Percentiles rank a stretch among this genome's conserved stretches.
Conservation (phyloP, 2,888 invertebrate genomes). For the Oscheius onirici region DNA sequence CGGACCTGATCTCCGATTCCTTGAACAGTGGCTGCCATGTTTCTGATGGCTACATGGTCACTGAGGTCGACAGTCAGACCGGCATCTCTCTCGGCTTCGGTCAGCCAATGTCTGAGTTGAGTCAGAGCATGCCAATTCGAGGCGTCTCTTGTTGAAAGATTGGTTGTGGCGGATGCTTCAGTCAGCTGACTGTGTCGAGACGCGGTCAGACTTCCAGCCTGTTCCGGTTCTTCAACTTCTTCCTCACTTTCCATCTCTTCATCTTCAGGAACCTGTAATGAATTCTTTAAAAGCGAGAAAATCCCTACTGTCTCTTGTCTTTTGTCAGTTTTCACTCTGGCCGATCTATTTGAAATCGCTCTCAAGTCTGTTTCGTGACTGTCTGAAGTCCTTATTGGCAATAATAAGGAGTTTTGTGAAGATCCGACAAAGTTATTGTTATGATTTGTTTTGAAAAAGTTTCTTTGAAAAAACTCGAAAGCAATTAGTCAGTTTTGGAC, state of each 20-base stretch:
- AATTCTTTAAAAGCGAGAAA: no score
- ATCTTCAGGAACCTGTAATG: constrained; percentile 21
- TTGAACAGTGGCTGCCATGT: constrained; percentile 47
- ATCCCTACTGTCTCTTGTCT: no score
- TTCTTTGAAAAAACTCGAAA: no score
- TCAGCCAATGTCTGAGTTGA: constrained; percentile 63
- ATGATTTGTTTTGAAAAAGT: no score
- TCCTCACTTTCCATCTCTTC: constrained; percentile 35
- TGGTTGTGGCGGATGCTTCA: constrained; percentile 25
- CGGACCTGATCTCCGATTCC: constrained; percentile 32
- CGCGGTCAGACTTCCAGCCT: constrained; percentile 33
- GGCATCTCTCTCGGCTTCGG: constrained; percentile 68
- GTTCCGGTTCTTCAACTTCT: constrained; percentile 43
- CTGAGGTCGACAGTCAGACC: constrained; percentile 64
- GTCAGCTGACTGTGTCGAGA: constrained; percentile 4
- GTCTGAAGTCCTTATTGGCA: no score
- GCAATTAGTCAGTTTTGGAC: no score
- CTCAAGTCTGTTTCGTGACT: no score
- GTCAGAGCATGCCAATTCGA: constrained; percentile 52
- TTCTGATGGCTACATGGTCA: constrained; percentile 55
- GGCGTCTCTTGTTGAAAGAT: constrained; percentile 33
- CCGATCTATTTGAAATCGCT: no score
- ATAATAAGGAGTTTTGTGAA: no score
- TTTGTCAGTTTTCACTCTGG: no score
- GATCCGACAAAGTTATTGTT: no score